These are phyloP conservation scores for Centropus unirufus DNA, from an alignment of 2,113 vertebrate species.

Conservation along the genomic window DNA sequence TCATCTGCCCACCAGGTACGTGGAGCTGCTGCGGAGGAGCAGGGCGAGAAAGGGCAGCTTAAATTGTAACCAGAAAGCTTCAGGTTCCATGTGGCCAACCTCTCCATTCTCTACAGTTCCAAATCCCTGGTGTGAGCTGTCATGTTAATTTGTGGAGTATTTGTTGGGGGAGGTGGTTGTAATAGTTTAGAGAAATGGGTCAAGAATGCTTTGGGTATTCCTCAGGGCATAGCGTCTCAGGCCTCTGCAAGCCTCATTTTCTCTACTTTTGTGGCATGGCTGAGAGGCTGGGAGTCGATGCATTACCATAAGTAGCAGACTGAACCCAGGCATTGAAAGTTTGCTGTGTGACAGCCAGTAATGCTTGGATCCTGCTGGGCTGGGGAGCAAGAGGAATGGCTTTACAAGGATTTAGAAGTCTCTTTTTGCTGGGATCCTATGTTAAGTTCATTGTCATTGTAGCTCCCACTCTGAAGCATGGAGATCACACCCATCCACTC, in stretches of 20 bases:
- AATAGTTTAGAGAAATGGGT: neutral
- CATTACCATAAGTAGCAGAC: neutral
- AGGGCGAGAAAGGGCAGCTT: neutral
- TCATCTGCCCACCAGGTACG: slow-evolving; percentile 85
- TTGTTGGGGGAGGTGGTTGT: neutral
- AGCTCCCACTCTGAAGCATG: neutral
- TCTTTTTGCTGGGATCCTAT: neutral
- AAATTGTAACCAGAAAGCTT: neutral
- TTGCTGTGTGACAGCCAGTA: neutral
- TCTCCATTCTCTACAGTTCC: neutral
- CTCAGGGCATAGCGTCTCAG: neutral
- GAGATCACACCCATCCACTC: neutral
- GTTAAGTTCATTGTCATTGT: neutral
- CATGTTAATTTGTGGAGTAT: neutral
- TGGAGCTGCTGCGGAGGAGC: neutral
- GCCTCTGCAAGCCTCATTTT: neutral
- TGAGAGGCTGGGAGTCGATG: neutral
- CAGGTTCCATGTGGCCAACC: neutral
- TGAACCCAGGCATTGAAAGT: neutral
- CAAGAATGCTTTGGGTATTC: neutral
- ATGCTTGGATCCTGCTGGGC: neutral
- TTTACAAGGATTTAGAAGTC: neutral
- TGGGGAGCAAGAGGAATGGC: neutral
- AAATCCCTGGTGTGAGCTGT: neutral
- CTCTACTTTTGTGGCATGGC: neutral